Evolutionary conservation across 2,888 invertebrate species (phyloP), one percentile per base, ranked within the genome.

Genomic region (Meiosimyza platycephala): DNA sequence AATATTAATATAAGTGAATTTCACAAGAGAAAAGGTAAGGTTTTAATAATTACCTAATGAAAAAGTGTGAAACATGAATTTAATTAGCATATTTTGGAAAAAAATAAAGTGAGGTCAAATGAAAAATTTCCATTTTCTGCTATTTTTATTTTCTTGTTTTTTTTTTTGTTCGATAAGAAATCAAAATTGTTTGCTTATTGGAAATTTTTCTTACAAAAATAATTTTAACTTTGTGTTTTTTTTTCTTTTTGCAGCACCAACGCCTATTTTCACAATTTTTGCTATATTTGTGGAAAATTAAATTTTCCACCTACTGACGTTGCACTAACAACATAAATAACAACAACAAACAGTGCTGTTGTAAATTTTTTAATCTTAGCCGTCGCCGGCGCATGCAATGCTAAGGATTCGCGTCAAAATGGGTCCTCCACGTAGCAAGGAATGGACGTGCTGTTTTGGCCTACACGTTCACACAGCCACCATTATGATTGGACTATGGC

Each of bases 381-480:
- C 40, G 40, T 40, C 40, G 50, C 40, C 65, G 71, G 72, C 78
- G 78, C 80, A 80, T 80, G 83, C 80, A 80, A 87, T 87, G 87
- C 83, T 87, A 77, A 85, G 85, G 81, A 86, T 87, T 81, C 85
- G 86, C 70, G 79, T 86, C 71, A 87, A 87, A 81, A 86, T 87
- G 85, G 86, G 92, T 79, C 91, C 91, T 81, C 82, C 91, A 78
- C 90, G 79, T 72, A 80, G 90, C 84, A 92, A 91, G 80, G 93
- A 94, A 84, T 94, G 94, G 93, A 90, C 91, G 80, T 94, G 94
- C 88, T 93, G 92, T 84, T 92, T 94, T 83, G 94, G 94, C 80
- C 90, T 94, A 73, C 95, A 95, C 88, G 95, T 95, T 66, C 91
- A 94, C 74, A 95, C 94, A 22, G 94, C 93, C 51, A 94, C 95